Evolutionary conservation across 2,113 vertebrate species (phyloP).

Genomic region (Cinclus cinclus): DNA sequence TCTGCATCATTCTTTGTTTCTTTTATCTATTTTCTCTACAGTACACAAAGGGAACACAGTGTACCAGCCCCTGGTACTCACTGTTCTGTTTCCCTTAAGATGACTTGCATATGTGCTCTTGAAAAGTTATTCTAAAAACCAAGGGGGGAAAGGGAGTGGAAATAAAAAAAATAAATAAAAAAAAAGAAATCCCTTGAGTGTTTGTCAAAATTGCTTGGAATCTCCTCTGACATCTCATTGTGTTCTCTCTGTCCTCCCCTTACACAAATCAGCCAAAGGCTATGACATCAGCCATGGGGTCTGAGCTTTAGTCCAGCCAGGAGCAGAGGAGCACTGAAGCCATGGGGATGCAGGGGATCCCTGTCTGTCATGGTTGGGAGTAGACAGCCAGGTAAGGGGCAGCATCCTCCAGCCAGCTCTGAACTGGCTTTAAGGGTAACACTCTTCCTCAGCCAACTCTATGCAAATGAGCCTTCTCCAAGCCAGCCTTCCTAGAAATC

Average conservation of each 20-base stretch:
- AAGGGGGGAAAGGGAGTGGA: slow-evolving; percentile 21
- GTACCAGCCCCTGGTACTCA: slow-evolving; percentile 65
- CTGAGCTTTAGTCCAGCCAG: background rate
- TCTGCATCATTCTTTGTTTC: slow-evolving; percentile 47
- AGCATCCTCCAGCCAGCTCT: background rate
- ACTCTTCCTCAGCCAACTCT: background rate
- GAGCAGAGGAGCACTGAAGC: background rate
- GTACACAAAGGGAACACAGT: slow-evolving; percentile 64
- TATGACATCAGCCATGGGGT: background rate
- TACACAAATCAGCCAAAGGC: slow-evolving; percentile 16
- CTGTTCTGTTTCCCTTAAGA: slow-evolving; percentile 71
- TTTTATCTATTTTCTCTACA: slow-evolving; percentile 59
- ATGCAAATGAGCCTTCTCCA: background rate
- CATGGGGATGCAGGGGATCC: background rate
- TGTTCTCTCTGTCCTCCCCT: slow-evolving; percentile 39
- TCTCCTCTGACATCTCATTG: slow-evolving; percentile 63
- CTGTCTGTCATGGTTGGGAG: background rate
- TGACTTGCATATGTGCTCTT: slow-evolving; percentile 75
- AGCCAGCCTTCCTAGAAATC: background rate
- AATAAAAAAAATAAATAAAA: slow-evolving; percentile 36
- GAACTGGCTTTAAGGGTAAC: background rate
- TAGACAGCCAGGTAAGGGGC: background rate
- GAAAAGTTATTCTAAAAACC: slow-evolving; percentile 74
- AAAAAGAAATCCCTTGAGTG: slow-evolving; percentile 66
- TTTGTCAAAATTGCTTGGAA: slow-evolving; percentile 71